Percentiles rank a stretch among this genome's conserved stretches.
Conservation (phyloP, 1,140 invertebrate species). For the Drosophila elegans region DNA sequence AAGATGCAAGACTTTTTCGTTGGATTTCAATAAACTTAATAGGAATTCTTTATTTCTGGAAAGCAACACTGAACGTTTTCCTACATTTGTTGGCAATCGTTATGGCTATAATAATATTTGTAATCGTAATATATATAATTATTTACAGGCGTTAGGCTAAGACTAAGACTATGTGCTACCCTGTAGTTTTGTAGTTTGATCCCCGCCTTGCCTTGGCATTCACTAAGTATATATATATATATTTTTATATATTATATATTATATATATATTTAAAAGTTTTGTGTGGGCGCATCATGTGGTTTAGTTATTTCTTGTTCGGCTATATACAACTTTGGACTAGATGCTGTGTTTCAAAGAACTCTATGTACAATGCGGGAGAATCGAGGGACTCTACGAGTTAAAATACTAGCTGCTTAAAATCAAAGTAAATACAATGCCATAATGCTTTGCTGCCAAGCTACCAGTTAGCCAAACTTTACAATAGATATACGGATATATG, state of each 20-base stretch:
- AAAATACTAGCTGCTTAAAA: constrained; percentile 67
- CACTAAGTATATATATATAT: neutral
- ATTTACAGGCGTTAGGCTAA: constrained; percentile 19
- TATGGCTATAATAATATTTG: constrained; percentile 17
- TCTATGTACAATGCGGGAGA: constrained; percentile 55
- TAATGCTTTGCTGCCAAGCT: constrained; percentile 38
- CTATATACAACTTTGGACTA: constrained; percentile 75
- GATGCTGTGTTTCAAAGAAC: constrained; percentile 49
- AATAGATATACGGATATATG: constrained; percentile 14
- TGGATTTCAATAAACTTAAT: constrained; percentile 48
- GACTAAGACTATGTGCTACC: constrained; percentile 31
- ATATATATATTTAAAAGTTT: neutral
- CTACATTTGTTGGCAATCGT: constrained; percentile 29
- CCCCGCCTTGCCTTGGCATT: constrained; percentile 28
- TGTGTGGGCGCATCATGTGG: constrained; percentile 17
- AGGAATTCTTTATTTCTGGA: constrained; percentile 76
- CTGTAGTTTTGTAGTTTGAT: constrained; percentile 41
- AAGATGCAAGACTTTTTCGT: neutral
- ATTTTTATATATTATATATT: no score
- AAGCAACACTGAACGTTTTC: constrained; percentile 46
- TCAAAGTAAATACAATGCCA: constrained; percentile 74
- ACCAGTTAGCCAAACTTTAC: constrained; percentile 16
- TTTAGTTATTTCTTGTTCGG: constrained; percentile 2
- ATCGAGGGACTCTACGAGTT: constrained; percentile 37
- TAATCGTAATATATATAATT: constrained; percentile 34